Evolutionary conservation across 2,888 invertebrate genomes (phyloP).

Genomic region (Andrena hattorfiana): DNA sequence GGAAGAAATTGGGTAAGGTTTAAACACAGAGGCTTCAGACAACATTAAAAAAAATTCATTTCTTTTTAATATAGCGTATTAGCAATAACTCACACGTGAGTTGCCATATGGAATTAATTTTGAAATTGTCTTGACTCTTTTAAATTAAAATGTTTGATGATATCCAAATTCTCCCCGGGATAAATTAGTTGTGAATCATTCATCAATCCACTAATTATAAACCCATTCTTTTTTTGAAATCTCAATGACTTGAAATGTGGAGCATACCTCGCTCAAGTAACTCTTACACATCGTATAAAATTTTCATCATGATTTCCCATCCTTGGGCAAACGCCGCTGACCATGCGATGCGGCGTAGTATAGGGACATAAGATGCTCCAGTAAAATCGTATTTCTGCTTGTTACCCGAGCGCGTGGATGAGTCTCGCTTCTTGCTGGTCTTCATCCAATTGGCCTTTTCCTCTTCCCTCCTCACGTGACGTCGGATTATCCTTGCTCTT

Average conservation of each 20-base stretch:
- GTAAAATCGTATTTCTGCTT: constrained; percentile 26
- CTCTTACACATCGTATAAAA: neutral
- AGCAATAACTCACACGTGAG: no score
- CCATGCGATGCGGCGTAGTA: neutral
- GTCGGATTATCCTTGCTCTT: constrained; percentile 5
- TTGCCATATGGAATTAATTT: no score
- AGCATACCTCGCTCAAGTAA: neutral
- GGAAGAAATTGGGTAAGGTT: no score
- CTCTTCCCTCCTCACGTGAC: neutral
- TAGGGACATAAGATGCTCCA: neutral
- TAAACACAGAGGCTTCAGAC: no score
- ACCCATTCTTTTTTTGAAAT: neutral
- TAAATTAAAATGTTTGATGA: no score
- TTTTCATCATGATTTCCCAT: neutral
- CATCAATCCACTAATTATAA: no score
- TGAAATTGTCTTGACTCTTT: no score
- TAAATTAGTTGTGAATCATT: no score
- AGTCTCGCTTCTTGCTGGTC: neutral
- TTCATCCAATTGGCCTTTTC: constrained; percentile 18
- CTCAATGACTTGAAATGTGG: neutral
- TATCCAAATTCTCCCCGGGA: no score
- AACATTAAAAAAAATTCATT: no score
- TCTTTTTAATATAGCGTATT: no score
- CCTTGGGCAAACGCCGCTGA: neutral
- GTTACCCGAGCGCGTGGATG: neutral